phyloP scores from a whole-genome alignment of 2,888 invertebrate genomes.

The Protonemura montana region DNA sequence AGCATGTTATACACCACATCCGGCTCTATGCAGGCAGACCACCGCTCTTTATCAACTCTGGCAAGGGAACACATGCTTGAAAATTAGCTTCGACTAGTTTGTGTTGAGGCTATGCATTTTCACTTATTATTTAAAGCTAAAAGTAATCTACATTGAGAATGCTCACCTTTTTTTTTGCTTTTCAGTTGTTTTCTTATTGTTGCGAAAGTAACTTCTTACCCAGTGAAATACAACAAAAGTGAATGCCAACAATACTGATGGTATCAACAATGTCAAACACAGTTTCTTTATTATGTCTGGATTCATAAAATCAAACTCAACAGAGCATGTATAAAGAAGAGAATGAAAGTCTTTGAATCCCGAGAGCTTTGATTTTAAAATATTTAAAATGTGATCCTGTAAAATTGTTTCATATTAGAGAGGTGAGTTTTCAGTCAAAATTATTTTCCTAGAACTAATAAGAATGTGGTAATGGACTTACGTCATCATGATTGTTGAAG shows the following conservation, averaged over 20 bases:
- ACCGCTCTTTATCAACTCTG: neutral
- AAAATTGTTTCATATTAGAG: slow-evolving; percentile 47
- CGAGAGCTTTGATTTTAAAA: slow-evolving; percentile 74
- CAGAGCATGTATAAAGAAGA: slow-evolving; percentile 77
- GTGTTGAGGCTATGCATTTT: neutral
- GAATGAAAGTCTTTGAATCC: slow-evolving; percentile 77
- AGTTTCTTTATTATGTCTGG: slow-evolving; percentile 64
- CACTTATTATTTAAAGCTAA: neutral
- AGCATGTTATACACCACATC: slow-evolving; percentile 73
- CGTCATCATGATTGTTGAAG: slow-evolving; percentile 56
- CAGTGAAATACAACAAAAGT: slow-evolving; percentile 59
- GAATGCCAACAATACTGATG: slow-evolving; percentile 62
- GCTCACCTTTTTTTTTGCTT: slow-evolving; percentile 41
- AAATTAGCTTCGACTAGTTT: neutral
- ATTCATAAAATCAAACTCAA: slow-evolving; percentile 78
- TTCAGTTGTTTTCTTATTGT: slow-evolving; percentile 40
- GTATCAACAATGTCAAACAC: slow-evolving; percentile 66
- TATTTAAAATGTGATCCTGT: slow-evolving; percentile 74
- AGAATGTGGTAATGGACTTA: slow-evolving; percentile 49
- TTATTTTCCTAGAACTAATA: neutral
- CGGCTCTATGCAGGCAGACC: slow-evolving; percentile 59
- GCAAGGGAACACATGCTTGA: neutral
- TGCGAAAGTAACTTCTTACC: slow-evolving; percentile 53
- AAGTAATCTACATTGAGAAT: neutral
- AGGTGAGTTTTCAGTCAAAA: neutral